These are phyloP conservation scores for Chironomus tepperi DNA, from an alignment of 1,140 invertebrate species.

Conservation along the genomic window DNA sequence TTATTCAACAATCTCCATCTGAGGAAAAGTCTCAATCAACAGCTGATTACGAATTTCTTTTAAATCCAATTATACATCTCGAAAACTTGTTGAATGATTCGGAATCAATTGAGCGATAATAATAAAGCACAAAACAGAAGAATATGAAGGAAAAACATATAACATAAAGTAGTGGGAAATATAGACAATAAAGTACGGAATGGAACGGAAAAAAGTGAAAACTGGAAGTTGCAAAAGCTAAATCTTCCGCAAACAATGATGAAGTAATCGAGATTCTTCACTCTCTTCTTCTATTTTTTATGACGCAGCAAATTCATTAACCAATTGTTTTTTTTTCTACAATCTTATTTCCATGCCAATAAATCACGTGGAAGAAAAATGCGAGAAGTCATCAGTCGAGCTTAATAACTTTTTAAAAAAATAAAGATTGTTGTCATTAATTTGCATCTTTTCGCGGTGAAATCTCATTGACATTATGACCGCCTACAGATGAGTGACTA, in stretches of 20 bases:
- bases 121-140: too few relatives aligned
- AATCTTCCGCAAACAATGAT: constrained; percentile 6
- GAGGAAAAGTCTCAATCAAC: too few relatives aligned
- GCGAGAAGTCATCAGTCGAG: too few relatives aligned
- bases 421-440: not conserved
- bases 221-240: constrained; percentile 5
- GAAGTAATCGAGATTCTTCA: not conserved
- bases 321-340: too few relatives aligned
- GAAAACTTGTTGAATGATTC: too few relatives aligned
- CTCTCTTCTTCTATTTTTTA: not conserved
- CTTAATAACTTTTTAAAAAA: too few relatives aligned
- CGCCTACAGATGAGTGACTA: not conserved
- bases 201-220: not conserved
- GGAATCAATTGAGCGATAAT: too few relatives aligned
- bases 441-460: not conserved
- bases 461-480: not conserved
- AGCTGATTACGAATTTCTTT: too few relatives aligned
- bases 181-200: not conserved
- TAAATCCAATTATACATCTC: too few relatives aligned
- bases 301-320: not conserved
- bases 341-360: not conserved
- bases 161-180: not conserved
- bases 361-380: not conserved
- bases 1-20: too few relatives aligned
- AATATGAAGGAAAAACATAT: too few relatives aligned